These are phyloP conservation scores for Heliothis subflexa DNA, from an alignment of 1,140 invertebrate species.

Conservation along the genomic window DNA sequence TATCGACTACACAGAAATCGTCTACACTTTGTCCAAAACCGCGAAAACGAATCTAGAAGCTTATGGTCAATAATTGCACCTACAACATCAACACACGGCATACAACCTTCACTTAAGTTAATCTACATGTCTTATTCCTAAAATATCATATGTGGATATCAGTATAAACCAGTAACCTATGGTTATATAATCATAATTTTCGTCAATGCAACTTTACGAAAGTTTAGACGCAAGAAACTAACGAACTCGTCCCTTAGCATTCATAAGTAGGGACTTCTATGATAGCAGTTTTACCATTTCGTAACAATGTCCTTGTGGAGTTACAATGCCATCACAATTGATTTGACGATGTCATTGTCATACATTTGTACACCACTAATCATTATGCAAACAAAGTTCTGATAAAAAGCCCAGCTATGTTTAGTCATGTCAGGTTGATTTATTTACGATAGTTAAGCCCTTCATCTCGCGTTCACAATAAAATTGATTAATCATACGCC, in stretches of 20 bases:
- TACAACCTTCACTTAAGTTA: too few relatives aligned
- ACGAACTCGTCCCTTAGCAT: background rate
- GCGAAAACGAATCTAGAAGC: too few relatives aligned
- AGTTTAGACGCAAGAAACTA: too few relatives aligned
- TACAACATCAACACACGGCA: too few relatives aligned
- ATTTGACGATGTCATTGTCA: constrained; percentile 69
- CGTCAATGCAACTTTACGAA: background rate
- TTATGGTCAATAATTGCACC: too few relatives aligned
- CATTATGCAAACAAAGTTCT: constrained; percentile 55
- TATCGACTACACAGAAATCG: too few relatives aligned
- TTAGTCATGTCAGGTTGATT: constrained; percentile 68
- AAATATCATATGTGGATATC: too few relatives aligned
- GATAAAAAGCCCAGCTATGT: constrained; percentile 59
- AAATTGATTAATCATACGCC: constrained; percentile 71
- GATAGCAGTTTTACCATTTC: constrained; percentile 48
- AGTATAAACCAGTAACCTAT: too few relatives aligned
- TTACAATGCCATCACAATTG: constrained; percentile 59
- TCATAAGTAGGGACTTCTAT: background rate
- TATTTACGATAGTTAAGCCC: constrained; percentile 73
- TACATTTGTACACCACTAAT: constrained; percentile 62
- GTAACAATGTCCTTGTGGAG: constrained; percentile 58
- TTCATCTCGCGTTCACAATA: constrained; percentile 63
- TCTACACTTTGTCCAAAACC: too few relatives aligned
- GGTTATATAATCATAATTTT: too few relatives aligned
- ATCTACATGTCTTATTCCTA: too few relatives aligned